Percentiles rank a stretch among this genome's conserved stretches.
Conservation (phyloP, 2,797 vertebrate genomes). For the Anas bahamensis region DNA sequence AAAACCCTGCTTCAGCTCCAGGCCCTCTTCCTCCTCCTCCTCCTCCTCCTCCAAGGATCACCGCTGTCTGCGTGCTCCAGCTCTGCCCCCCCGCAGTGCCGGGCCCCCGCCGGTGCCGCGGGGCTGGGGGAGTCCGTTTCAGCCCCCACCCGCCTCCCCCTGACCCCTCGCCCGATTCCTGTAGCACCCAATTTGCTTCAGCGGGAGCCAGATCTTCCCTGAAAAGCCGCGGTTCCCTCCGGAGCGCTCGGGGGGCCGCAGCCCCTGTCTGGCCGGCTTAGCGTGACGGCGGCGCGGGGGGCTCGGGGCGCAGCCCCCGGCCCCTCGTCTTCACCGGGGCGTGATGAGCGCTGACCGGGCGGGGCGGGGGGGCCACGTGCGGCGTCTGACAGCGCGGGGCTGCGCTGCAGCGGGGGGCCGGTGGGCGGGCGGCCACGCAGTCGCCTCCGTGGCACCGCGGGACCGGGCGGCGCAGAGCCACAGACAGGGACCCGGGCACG, state of each 20-base stretch:
- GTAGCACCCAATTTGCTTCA: conserved; percentile 47
- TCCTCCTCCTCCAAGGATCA: not conserved
- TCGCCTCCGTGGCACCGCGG: not conserved
- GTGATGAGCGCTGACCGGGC: conserved; percentile 84
- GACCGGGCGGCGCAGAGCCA: not conserved
- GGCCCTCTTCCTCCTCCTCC: not conserved
- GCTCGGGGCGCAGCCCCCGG: conserved; percentile 72
- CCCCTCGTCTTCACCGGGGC: conserved; percentile 79
- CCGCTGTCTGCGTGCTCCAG: not conserved
- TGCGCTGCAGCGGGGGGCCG: not conserved
- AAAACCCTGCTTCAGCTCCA: accelerated
- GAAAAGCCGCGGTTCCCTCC: conserved; percentile 18
- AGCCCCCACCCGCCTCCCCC: not conserved
- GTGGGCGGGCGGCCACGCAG: not conserved
- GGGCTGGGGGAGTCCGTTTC: not conserved
- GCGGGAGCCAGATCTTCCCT: conserved; percentile 2
- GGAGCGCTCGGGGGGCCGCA: conserved; percentile 20
- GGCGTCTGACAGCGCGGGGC: conserved; percentile 20
- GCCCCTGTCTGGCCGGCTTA: conserved; percentile 85
- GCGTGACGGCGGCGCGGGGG: conserved; percentile 79
- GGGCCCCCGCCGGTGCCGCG: not conserved
- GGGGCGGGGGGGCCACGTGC: conserved; percentile 37
- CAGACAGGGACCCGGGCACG: accelerated
- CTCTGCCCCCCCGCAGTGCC: not conserved
- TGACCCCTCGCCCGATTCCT: not conserved